phyloP scores from a whole-genome alignment of 2,113 vertebrate genomes.

The Notarius quadriscutis region DNA sequence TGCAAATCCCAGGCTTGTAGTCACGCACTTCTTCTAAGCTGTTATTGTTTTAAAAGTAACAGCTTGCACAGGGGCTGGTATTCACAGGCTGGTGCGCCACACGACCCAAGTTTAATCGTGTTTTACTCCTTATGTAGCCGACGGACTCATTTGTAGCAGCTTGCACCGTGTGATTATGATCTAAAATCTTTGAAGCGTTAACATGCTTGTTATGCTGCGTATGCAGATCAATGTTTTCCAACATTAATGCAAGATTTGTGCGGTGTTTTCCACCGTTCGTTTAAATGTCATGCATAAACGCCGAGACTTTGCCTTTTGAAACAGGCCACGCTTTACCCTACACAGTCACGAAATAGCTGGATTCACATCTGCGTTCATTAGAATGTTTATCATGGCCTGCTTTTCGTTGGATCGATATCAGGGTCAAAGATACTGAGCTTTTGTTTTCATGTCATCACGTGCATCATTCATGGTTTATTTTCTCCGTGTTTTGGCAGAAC shows the following conservation, averaged over 20 bases:
- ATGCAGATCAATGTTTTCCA: conserved; percentile 51
- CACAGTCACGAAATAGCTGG: neutral
- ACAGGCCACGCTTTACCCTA: conserved; percentile 50
- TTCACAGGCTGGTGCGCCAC: neutral
- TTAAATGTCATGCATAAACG: conserved; percentile 63
- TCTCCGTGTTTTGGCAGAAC: neutral
- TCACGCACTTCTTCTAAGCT: neutral
- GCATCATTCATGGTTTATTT: neutral
- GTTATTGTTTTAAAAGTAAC: conserved; percentile 4
- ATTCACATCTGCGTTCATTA: neutral
- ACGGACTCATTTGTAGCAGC: neutral
- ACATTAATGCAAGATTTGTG: conserved; percentile 44
- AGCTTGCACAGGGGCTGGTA: neutral
- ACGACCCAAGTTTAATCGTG: too few species aligned
- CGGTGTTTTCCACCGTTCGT: conserved; percentile 49
- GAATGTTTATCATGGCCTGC: neutral
- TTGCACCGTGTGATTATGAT: neutral
- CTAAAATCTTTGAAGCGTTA: conserved; percentile 22
- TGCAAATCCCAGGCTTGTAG: neutral
- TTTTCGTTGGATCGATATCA: neutral
- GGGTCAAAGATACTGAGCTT: neutral
- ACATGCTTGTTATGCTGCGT: conserved; percentile 25
- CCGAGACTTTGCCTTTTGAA: neutral
- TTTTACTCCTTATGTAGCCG: too few species aligned
- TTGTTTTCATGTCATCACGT: neutral